A percentile compares a stretch with the other conserved stretches of the same genome.
These are phyloP conservation scores for Stomatorhinus ivindoensis DNA, from an alignment of 2,113 vertebrate species.

Conservation along the genomic window DNA sequence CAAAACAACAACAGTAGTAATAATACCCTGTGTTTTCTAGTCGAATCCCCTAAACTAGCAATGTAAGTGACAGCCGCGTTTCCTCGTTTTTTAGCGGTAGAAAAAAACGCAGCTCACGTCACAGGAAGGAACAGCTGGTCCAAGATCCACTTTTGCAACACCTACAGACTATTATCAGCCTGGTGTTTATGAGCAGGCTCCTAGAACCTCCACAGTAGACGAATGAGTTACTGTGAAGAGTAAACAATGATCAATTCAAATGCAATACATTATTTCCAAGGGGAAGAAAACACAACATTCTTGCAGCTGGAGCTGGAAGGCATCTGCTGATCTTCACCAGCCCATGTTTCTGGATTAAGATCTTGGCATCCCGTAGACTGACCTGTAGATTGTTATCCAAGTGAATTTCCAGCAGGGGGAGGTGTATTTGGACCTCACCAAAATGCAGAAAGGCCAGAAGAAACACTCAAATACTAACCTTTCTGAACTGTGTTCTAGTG, in stretches of 20 bases:
- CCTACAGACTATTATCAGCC: background rate
- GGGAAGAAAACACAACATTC: background rate
- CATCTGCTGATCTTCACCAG: background rate
- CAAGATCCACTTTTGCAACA: background rate
- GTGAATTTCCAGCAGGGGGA: background rate
- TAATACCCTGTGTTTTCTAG: background rate
- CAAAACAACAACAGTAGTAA: background rate
- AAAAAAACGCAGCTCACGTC: slow-evolving; percentile 42
- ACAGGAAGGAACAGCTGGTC: slow-evolving; percentile 21
- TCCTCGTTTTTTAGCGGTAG: slow-evolving; percentile 18
- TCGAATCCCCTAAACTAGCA: background rate
- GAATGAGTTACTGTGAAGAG: background rate
- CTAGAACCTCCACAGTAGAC: background rate
- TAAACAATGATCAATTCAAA: background rate
- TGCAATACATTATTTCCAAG: background rate
- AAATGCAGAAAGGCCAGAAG: background rate
- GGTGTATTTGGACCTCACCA: background rate
- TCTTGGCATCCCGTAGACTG: background rate
- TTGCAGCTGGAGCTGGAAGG: background rate
- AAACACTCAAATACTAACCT: background rate
- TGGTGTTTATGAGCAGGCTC: background rate
- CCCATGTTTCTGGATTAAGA: background rate
- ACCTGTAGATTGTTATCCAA: background rate
- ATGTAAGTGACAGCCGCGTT: background rate
- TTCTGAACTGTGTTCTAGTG: background rate